Percentiles rank a stretch among this genome's conserved stretches.
phyloP scores from a whole-genome alignment of 2,888 invertebrate genomes.

The Incurvaria masculella region DNA sequence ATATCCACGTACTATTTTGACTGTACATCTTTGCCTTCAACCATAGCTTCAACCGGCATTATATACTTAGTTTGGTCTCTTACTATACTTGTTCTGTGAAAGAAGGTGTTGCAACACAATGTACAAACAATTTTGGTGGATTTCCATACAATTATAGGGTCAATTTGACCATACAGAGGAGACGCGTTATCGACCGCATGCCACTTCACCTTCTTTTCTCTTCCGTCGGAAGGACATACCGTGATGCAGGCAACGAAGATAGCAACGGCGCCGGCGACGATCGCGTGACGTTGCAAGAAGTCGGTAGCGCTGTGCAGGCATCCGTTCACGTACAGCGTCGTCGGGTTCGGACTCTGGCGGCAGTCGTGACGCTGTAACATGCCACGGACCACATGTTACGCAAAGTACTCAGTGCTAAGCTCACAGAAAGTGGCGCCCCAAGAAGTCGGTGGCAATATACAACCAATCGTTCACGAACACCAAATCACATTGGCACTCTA shows the following conservation, averaged over 20 bases:
- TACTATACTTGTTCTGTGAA: not conserved
- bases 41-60: not conserved
- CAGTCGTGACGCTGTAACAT: constrained; percentile 54
- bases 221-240: constrained; percentile 66
- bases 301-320: constrained; percentile 69
- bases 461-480: too few relatives aligned
- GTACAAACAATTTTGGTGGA: too few relatives aligned
- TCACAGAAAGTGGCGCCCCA: too few relatives aligned
- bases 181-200: too few relatives aligned
- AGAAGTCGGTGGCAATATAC: too few relatives aligned
- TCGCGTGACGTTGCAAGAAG: constrained; percentile 73
- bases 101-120: not conserved
- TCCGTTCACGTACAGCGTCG: constrained; percentile 69
- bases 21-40: not conserved
- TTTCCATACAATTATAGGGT: not conserved
- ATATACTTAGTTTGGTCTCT: not conserved
- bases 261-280: constrained; percentile 76
- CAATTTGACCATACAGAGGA: too few relatives aligned
- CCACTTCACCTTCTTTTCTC: too few relatives aligned
- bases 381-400: too few relatives aligned
- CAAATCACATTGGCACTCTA: too few relatives aligned
- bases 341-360: constrained; percentile 53
- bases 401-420: too few relatives aligned
- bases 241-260: constrained; percentile 81
- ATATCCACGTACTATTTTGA: constrained; percentile 5